Conservation (phyloP, 2,113 vertebrate genomes). For the Scopus umbretta region DNA sequence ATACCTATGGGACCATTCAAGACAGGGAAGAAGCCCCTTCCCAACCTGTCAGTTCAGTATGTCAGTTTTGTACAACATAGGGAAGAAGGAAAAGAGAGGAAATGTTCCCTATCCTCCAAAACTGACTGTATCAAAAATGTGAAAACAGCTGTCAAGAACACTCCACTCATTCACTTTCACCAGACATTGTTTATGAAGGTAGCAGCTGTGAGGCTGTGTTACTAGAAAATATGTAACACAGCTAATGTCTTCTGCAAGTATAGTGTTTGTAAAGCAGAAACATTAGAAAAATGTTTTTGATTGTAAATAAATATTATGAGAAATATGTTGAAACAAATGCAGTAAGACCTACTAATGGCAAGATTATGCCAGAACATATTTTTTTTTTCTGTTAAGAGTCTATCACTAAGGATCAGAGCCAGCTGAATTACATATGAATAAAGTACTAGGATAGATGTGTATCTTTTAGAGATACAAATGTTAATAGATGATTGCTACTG, state of each 20-base stretch:
- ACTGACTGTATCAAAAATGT: neutral
- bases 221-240: neutral
- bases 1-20: neutral
- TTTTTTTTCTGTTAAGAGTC: neutral
- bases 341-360: neutral
- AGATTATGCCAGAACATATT: neutral
- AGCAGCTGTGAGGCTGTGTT: neutral
- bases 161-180: neutral
- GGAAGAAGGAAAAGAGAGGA: neutral
- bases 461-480: neutral
- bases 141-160: neutral
- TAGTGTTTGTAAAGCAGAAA: neutral
- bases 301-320: neutral
- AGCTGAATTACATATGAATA: neutral
- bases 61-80: neutral
- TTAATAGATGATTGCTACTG: neutral
- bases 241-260: neutral
- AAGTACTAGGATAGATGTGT: neutral
- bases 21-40: neutral
- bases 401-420: neutral
- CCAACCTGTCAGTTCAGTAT: neutral
- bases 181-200: neutral
- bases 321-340: neutral
- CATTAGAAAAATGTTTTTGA: neutral
- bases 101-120: neutral